Evolutionary conservation across 1,140 invertebrate species (phyloP), one percentile per base, ranked within the genome.

Genomic region (Drosophila tani): DNA sequence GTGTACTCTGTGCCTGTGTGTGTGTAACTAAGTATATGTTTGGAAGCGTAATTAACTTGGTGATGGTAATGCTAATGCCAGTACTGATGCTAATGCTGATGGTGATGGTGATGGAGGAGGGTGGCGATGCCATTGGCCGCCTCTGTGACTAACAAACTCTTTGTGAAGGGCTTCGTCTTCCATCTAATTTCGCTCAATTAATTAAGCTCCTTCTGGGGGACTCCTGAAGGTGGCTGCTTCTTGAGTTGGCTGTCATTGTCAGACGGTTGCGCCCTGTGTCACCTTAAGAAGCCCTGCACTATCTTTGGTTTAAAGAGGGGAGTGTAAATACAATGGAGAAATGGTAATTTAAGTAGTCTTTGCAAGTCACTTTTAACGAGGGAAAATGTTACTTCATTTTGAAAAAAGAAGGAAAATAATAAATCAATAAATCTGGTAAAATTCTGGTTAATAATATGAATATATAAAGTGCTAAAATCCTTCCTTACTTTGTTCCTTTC

Each of bases 181-280:
- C 73, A 50, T 83, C 76, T 76, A 79, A 87, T 91, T 91, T 91
- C 41, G 47, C 53, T 53, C 68, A 75, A 82, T 75, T 91, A 91
- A 87, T 91, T 91, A 91, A 64, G 68, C 43, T 46, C 38, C 57
- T 56, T 58, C 57, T 55, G 40, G 53, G 53, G 43, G 32, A n/a
- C 19, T 55, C 17, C 46, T 29, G 29, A 46, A 51, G 45, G 38
- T 58, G 60, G 56, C 1, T 53, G 45, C 19, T 43, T 43, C 40
- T 59, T 71, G 58, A 67, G 32, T 50, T 15, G 51, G n/a, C 29
- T 71, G 67, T 50, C 69, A 71, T 38, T 73, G 69, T 50, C 67
- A 38, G 49, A 15, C 4, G 2, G 11, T 3, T 19, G 14, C 6
- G 32, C 32, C 32, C 40, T 32, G 32, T 11, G 15, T 38, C 19